Evolutionary conservation across 23 tunicate genomes (phyloP).

Genomic region (Styela plicata): DNA sequence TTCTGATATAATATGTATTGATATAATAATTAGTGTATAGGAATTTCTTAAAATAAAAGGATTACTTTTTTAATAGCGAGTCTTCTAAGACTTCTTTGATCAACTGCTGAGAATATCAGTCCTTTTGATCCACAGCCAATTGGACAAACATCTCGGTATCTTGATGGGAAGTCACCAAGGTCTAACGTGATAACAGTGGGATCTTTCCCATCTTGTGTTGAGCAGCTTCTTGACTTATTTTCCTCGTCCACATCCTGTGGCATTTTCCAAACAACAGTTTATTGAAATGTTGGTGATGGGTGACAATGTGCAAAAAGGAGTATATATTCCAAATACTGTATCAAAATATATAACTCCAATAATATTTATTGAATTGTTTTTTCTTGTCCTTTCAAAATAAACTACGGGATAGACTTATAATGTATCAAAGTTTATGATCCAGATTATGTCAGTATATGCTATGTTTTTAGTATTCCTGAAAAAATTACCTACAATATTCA

Average conservation of each 20-base stretch:
- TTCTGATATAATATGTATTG: too few relatives aligned
- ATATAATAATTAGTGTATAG: not conserved
- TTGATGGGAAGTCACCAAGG: constrained; percentile 45
- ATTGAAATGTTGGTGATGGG: not conserved
- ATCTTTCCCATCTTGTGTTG: not conserved
- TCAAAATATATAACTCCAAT: too few relatives aligned
- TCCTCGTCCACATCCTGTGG: constrained; percentile 7
- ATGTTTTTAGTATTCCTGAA: too few relatives aligned
- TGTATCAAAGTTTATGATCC: too few relatives aligned
- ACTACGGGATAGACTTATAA: too few relatives aligned
- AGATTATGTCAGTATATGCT: too few relatives aligned
- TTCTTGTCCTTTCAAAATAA: too few relatives aligned
- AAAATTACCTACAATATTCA: too few relatives aligned
- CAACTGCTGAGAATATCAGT: constrained; percentile 71
- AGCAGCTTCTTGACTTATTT: not conserved
- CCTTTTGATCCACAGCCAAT: constrained; percentile 75
- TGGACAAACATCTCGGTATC: constrained; percentile 68
- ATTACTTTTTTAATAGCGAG: constrained; percentile 74
- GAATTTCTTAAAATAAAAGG: not conserved
- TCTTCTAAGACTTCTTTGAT: constrained; percentile 56
- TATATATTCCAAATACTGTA: too few relatives aligned
- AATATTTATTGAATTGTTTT: too few relatives aligned
- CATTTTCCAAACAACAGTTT: constrained; percentile 6
- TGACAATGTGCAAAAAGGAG: too few relatives aligned
- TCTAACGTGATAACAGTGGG: constrained; percentile 34